Evolutionary conservation across 2,888 invertebrate species (phyloP), one percentile per base, ranked within the genome.

Genomic region (Drosophila helvetica): DNA sequence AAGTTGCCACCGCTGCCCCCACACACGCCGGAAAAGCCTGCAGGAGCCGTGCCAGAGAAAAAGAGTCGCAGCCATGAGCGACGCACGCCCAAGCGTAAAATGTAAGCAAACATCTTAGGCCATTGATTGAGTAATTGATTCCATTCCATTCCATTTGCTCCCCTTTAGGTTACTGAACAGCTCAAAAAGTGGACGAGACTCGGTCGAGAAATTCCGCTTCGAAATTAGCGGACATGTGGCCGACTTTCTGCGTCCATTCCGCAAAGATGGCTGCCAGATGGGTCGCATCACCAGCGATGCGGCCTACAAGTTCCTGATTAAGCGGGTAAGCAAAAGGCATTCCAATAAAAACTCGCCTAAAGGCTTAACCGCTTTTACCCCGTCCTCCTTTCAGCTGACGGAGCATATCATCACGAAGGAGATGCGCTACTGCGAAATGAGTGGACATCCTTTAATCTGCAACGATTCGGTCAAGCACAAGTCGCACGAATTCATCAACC

Each of bases 401-500:
- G 80, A 76, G 8, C 88, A 83, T 33, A 86, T 83, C 7, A 87
- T 86, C 42, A 76, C 80, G 33, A 83, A 83, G 64, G 83, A 83
- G 60, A 73, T 71, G 71, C 83, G 86, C n/a, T 83, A 87, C 52
- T 83, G 83, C 30, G 88, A 82, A 6, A 6, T 42, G 8, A 79
- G 70, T 10, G 86, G 83, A 2, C 74, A 82, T 45, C 72, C 76
- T 0, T 56, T 83, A 66, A 65, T 73, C 55, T 83, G 82, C 57
- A 83, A 75, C 3, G 85, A 88, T 12, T 86, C 90, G 65, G 98
- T 99, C 8, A 97, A 98, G 84, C 95, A 96, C 81, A 99, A 99
- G 92, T 98, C 98, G 19, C 96, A 96, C 91, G 98, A 98, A 92
- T 99, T 97, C 92, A 97, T 99, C 62, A 95, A 95, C 89, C 98